Percentiles rank a stretch among this genome's conserved stretches.
Conservation (phyloP, 2,888 invertebrate genomes). For the Lasioglossum leucozonium region DNA sequence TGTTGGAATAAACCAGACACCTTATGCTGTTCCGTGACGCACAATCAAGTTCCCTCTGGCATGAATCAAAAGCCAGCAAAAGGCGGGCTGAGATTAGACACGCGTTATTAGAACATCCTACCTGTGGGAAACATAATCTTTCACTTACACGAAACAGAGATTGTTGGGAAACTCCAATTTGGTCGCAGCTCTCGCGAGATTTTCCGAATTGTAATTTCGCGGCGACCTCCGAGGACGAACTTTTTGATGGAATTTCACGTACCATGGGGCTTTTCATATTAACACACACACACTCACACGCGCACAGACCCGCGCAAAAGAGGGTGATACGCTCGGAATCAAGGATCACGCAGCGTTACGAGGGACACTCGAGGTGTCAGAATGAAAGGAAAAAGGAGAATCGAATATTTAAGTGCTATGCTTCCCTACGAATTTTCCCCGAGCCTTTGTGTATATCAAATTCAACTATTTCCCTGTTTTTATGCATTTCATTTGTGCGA, state of each 20-base stretch:
- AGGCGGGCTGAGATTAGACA: background rate
- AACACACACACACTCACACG: background rate
- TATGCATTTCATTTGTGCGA: background rate
- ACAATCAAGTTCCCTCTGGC: background rate
- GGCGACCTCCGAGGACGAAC: background rate
- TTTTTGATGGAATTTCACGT: slow-evolving; percentile 6
- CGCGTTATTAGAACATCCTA: background rate
- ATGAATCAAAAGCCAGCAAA: background rate
- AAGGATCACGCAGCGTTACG: background rate
- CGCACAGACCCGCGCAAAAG: background rate
- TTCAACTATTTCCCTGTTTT: background rate
- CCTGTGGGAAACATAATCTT: slow-evolving; percentile 23
- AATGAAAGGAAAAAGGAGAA: background rate
- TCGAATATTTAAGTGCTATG: background rate
- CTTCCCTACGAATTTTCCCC: background rate
- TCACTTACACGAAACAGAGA: slow-evolving; percentile 6
- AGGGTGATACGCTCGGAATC: slow-evolving; percentile 1
- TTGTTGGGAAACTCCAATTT: slow-evolving; percentile 23
- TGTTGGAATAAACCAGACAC: no score
- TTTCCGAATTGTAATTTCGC: background rate
- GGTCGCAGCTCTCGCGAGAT: background rate
- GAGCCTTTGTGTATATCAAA: background rate
- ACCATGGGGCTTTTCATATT: background rate
- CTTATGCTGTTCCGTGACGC: no score
- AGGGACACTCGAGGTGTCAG: background rate